Evolutionary conservation across 2,888 invertebrate species (phyloP), one percentile per base, ranked within the genome.

Genomic region (Diabrotica balteata): DNA sequence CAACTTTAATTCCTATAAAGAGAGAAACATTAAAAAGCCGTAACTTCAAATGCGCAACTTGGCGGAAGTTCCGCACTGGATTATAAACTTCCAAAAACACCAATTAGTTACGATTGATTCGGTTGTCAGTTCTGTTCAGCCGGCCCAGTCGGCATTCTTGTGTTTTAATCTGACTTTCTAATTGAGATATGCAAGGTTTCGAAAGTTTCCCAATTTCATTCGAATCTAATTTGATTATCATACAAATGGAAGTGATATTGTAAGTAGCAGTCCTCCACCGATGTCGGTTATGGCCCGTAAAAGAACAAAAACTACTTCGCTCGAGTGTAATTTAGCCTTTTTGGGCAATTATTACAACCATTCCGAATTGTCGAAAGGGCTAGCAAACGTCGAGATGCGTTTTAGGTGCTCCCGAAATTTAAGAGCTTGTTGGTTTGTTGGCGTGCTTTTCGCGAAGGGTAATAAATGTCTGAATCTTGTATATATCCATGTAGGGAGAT

Each of bases 81-180:
- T 43, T 63, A 58, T 57, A 63, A 68, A 71, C 64, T 46, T 58
- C 63, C 64, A 63, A 71, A 70, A 72, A 69, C 69, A 62, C 64
- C 72, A 70, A 72, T 72, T 67, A 72, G 72, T 72, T 68, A 72
- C 72, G 64, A 64, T 69, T 69, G 68, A 72, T 69, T 70, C 60
- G 59, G 64, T 67, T 72, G 72, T 70, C 72, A 63, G 61, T 70
- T 63, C 63, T 54, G 8, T 47, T 53, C 59, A 58, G 54, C 17
- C 55, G 45, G 45, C 11, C 55, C 55, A 9, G n/a, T 8, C 42
- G 51, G 63, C 55, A 57, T 71, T 68, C 69, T 65, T 63, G 57
- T 53, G 59, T 69, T 71, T 72, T 70, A 66, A 73, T 73, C 70
- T 69, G 73, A 73, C 73, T 74, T 73, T 72, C 67, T 72, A 73